Percentiles rank a stretch among this genome's conserved stretches.
Evolutionary conservation across 2,888 invertebrate species (phyloP).

Genomic region (Xestobium rufovillosum): DNA sequence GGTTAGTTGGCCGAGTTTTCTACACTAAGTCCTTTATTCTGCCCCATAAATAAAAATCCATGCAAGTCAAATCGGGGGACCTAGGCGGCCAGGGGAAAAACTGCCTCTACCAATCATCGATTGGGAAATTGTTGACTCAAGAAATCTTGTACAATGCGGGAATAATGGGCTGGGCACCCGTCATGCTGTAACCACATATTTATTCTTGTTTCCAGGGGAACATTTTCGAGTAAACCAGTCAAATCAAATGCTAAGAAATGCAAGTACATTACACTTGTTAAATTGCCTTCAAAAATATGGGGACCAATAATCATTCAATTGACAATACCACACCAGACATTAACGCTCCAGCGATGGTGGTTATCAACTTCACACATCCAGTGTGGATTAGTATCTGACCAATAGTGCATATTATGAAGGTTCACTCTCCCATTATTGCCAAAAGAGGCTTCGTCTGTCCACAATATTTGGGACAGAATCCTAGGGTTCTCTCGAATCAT

Average conservation of each 20-base stretch:
- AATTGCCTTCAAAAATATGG: conserved; percentile 19
- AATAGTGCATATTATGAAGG: conserved; percentile 28
- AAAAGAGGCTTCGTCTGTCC: conserved; percentile 28
- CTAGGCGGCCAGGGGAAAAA: conserved; percentile 20
- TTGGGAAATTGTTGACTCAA: conserved; percentile 15
- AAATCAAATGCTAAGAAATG: conserved; percentile 18
- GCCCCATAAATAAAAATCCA: conserved; percentile 20
- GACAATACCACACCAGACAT: conserved; percentile 24
- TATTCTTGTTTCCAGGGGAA: conserved; percentile 20
- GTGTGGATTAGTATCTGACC: conserved; percentile 26
- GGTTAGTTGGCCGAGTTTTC: conserved; percentile 16
- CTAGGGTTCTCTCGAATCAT: conserved; percentile 1
- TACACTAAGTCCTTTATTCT: conserved; percentile 19
- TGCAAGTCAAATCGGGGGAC: conserved; percentile 21
- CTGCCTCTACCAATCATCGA: conserved; percentile 24
- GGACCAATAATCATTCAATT: conserved; percentile 17
- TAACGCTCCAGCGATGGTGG: conserved; percentile 26
- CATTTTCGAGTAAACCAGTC: conserved; percentile 18
- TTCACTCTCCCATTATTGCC: conserved; percentile 24
- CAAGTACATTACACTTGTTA: conserved; percentile 17
- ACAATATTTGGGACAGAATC: conserved; percentile 20
- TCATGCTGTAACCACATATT: conserved; percentile 30
- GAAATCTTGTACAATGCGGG: conserved; percentile 13
- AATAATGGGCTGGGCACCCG: conserved; percentile 25
- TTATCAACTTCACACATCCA: conserved; percentile 22